Base-by-base conservation (phyloP, 2,888 invertebrate genomes). In the Synanthedon myopaeformis region DNA sequence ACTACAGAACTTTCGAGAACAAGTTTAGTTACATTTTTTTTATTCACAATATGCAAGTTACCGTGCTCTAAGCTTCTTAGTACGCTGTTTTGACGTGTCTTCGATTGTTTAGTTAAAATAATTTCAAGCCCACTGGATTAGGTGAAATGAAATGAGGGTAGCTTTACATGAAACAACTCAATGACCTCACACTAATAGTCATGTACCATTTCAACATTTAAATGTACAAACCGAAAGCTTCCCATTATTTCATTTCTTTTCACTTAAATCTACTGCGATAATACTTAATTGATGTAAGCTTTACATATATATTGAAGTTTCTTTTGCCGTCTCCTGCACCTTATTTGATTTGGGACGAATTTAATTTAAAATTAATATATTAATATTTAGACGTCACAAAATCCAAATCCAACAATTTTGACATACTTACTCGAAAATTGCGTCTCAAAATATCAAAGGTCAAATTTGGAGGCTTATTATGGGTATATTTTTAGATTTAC, bases 261-360 rank as follows among this genome's bases (percentile, higher is more conserved):
- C 74, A 72, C 67, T 65, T 80, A 85, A 35, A 86, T 83, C 82
- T 76, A 84, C 77, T 85, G 82, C 61, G 60, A 59, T 56, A 55
- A 56, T 53, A 59, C 58, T 59, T 61, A 56, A 60, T 61, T 62
- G 63, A 62, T 49, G 49, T 59, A 58, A 58, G 58, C 57, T 60
- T 54, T 56, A 56, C 55, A 52, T 58, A 56, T 59, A 53, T 23
- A 53, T 55, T 41, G 28, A 57, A 51, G 51, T 53, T 54, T 61
- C 62, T 62, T 49, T 17, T 65, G 58, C 56, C 62, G 57, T 72
- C 71, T 69, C 74, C 71, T 66, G 70, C 56, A 61, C 70, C 74
- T 80, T 76, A 79, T 79, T 76, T 74, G 68, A 14, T 61, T 71
- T 72, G 53, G 58, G 69, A 61, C 67, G 74, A 74, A 72, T 69